Evolutionary conservation across 2,797 vertebrate species (phyloP), one percentile per base, ranked within the genome.

Genomic region (Pterois miles): DNA sequence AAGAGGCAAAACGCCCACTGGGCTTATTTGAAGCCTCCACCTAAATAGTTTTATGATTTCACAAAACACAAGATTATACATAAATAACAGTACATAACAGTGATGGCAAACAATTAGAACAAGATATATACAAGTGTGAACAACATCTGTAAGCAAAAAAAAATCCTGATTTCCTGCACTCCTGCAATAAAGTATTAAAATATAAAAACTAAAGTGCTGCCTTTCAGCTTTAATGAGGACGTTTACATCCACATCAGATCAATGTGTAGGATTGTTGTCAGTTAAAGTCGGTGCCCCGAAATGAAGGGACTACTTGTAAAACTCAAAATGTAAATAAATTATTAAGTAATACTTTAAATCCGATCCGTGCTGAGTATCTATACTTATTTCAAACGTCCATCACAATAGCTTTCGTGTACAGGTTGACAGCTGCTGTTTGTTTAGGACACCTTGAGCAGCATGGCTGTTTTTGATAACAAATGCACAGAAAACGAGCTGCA

Each of bases 401-500:
- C 3, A 46, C 38, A 58, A 8, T 8, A 27, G 31, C 46, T n/a
- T 46, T 29, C 11, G 20, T 33, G 40, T 5, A 8, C 18, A 31
- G 46, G 20, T 20, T 43, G 54, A 29, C 8, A 40, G 27, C 14
- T 48, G 4, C 8, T 34, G 13, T 9, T 8, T 3, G 9, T 16
- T 43, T 22, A 22, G 48, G 46, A 10, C 64, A 59, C 10, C 27
- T 1, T 22, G 48, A 62, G 48, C 43, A 50, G 40, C 43, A 25
- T 4, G 4, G 2, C 4, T 11, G 2, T 2, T 40, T 7, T 9
- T 53, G 56, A 20, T 20, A 52, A 68, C 7, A 50, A 65, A 48
- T 22, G 29, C 7, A 65, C 1, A 72, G 73, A 65, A 52, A 20
- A 43, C 25, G 68, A 64, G 62, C 73, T 75, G 75, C 69, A 71